Percentiles rank a stretch among this genome's conserved stretches.
phyloP scores from a whole-genome alignment of 2,797 vertebrate genomes.

The Lagodon rhomboides region DNA sequence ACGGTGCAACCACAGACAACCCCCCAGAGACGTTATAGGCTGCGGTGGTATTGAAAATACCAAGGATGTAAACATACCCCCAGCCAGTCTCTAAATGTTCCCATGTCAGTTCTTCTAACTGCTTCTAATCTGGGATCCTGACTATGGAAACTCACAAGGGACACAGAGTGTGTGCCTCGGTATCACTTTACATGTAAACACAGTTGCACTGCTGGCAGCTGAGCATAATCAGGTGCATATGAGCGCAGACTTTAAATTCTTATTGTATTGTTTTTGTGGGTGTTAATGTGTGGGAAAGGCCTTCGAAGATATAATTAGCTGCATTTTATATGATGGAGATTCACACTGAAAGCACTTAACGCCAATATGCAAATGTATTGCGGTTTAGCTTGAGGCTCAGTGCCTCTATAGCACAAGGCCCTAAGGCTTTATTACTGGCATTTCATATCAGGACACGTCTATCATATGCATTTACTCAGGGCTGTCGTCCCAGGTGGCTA shows the following conservation, averaged over 20 bases:
- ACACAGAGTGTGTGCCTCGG: conserved; percentile 60
- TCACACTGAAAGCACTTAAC: conserved; percentile 12
- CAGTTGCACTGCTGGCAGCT: conserved; percentile 53
- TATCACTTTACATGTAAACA: conserved; percentile 85
- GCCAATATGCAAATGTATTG: conserved; percentile 5
- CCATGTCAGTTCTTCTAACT: conserved; percentile 75
- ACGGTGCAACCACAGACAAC: conserved; percentile 58
- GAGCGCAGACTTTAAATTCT: conserved; percentile 42
- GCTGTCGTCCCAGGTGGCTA: conserved; percentile 30
- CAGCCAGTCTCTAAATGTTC: conserved; percentile 67
- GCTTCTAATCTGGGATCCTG: conserved; percentile 81
- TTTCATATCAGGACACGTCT: conserved; percentile 44
- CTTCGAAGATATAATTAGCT: conserved; percentile 14
- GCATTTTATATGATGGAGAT: conserved; percentile 4
- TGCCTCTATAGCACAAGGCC: background rate
- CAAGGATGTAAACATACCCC: conserved; percentile 74
- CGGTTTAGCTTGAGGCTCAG: conserved; percentile 23
- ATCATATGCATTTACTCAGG: conserved; percentile 35
- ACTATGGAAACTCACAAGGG: conserved; percentile 76
- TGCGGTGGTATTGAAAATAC: conserved; percentile 66
- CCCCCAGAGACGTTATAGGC: conserved; percentile 64
- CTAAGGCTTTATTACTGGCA: conserved; percentile 2
- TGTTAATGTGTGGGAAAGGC: conserved; percentile 17
- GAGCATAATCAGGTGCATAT: conserved; percentile 45
- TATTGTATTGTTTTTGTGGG: conserved; percentile 36